Conservation (phyloP, 1,140 invertebrate species). For the Drosophila sp. region DNA sequence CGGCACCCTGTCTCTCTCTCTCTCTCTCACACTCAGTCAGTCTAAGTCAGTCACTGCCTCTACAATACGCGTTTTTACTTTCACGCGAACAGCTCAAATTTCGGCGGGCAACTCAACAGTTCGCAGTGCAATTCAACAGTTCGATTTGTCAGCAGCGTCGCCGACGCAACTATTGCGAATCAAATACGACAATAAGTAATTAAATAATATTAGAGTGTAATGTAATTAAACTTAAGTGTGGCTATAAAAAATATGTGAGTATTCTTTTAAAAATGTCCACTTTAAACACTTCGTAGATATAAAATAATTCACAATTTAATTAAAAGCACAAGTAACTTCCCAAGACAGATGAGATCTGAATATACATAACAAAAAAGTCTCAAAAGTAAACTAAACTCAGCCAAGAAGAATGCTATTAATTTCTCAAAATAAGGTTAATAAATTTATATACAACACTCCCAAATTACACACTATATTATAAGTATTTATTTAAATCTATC, state of each 20-base stretch:
- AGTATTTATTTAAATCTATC: no score
- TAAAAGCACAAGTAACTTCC: no score
- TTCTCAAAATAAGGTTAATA: no score
- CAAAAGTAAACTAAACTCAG: background rate
- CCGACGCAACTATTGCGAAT: no score
- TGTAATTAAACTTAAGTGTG: background rate
- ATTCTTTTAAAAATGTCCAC: no score
- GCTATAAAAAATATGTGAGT: no score
- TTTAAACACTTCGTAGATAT: no score
- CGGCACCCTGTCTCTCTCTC: constrained; percentile 5
- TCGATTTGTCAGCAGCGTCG: constrained; percentile 1
- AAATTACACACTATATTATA: no score
- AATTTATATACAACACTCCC: no score
- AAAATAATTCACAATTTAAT: no score
- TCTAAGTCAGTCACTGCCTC: constrained; percentile 4
- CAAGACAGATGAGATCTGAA: no score
- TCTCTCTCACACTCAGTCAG: background rate
- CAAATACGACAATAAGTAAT: background rate
- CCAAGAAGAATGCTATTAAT: background rate
- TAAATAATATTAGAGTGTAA: background rate
- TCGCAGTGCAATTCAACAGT: constrained; percentile 27
- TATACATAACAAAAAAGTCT: no score
- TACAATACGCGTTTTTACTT: constrained; percentile 63
- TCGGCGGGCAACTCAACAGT: constrained; percentile 29
- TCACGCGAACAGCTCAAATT: constrained; percentile 51